These are phyloP conservation scores for Epinotia brunnichana DNA, from an alignment of 2,888 invertebrate genomes.

Conservation along the genomic window DNA sequence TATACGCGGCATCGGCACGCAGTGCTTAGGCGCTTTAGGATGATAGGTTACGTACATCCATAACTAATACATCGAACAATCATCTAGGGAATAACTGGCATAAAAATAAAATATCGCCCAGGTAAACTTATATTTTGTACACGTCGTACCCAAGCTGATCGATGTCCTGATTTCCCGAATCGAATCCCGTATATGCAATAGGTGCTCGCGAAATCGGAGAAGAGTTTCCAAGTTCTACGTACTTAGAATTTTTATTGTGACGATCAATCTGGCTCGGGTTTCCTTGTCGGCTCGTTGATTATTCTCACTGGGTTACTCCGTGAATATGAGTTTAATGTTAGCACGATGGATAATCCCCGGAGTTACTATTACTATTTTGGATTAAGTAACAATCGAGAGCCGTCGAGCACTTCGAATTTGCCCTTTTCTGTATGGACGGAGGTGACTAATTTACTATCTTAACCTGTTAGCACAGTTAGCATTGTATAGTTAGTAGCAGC, in stretches of 20 bases:
- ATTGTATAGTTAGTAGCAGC: no score
- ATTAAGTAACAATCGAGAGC: no score
- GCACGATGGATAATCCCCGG: slow-evolving; percentile 8
- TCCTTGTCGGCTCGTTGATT: slow-evolving; percentile 31
- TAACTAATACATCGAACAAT: slow-evolving; percentile 6
- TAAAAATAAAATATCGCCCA: slow-evolving; percentile 31
- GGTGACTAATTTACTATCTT: no score
- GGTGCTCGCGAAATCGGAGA: slow-evolving; percentile 30
- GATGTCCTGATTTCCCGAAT: slow-evolving; percentile 42
- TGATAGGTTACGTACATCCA: not conserved
- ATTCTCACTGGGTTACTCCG: slow-evolving; percentile 6
- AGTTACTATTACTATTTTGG: not conserved
- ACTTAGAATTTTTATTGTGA: slow-evolving; percentile 44
- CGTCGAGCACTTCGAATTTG: no score
- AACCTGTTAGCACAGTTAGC: no score
- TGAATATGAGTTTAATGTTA: slow-evolving; percentile 25
- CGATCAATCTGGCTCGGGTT: slow-evolving; percentile 39
- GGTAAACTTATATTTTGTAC: slow-evolving; percentile 38
- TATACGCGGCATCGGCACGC: not conserved
- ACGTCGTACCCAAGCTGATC: slow-evolving; percentile 39
- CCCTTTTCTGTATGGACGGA: no score
- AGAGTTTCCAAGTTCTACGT: slow-evolving; percentile 41
- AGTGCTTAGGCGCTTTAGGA: not conserved
- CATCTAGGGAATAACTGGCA: slow-evolving; percentile 12
- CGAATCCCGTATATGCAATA: slow-evolving; percentile 42